These are phyloP conservation scores for Elysia chlorotica DNA, from an alignment of 1,140 invertebrate genomes.

Conservation along the genomic window DNA sequence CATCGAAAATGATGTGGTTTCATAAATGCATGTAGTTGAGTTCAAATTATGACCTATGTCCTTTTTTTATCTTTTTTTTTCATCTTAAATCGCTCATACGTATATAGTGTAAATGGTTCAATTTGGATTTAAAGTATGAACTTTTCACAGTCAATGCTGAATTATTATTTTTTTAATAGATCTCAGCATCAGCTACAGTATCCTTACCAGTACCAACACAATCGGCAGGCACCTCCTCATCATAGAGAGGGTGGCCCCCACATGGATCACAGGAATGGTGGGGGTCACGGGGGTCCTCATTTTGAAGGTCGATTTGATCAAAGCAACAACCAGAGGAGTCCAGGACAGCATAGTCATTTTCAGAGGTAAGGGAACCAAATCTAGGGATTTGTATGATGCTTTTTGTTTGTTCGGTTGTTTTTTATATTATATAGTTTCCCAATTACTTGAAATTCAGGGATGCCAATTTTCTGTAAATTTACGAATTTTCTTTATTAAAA, in stretches of 20 bases:
- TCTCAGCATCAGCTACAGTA: neutral
- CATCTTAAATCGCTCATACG: no score
- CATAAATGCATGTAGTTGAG: neutral
- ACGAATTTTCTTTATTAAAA: neutral
- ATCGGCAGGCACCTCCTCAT: neutral
- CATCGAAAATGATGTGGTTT: neutral
- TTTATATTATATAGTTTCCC: no score
- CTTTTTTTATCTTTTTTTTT: no score
- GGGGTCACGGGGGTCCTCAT: neutral
- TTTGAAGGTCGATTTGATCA: neutral
- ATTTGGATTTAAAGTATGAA: no score
- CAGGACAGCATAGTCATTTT: slow-evolving; percentile 6
- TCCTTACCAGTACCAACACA: neutral
- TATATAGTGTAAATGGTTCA: no score
- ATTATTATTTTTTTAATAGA: no score
- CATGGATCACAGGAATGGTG: neutral
- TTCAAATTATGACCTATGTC: no score
- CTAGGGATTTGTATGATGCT: no score
- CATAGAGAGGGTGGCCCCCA: neutral
- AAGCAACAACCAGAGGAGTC: neutral
- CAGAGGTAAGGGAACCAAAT: slow-evolving; percentile 1
- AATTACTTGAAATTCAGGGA: no score
- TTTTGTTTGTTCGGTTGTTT: no score
- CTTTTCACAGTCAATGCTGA: no score
- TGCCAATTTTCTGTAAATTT: no score